phyloP scores from a whole-genome alignment of 2,113 vertebrate species.

The Sorex araneus region DNA sequence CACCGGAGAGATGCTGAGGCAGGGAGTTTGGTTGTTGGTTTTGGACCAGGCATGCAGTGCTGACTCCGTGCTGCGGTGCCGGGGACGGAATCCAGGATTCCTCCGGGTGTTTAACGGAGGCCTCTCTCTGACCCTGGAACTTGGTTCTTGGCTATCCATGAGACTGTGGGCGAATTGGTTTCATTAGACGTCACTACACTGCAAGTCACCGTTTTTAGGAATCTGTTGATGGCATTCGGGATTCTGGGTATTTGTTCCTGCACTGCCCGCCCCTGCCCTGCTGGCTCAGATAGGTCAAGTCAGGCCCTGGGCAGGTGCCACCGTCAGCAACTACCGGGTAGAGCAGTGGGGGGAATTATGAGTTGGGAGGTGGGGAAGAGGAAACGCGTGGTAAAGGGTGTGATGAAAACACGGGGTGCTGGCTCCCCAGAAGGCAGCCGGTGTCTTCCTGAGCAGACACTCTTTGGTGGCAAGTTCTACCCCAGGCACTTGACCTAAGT shows the following conservation, averaged over 20 bases:
- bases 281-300: not conserved
- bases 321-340: not conserved
- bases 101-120: too few relatives aligned
- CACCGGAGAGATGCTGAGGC: too few relatives aligned
- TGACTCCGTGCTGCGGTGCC: too few relatives aligned
- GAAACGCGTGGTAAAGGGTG: not conserved
- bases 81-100: too few relatives aligned
- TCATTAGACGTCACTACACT: not conserved
- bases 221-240: not conserved
- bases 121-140: not conserved
- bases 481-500: slow-evolving; percentile 7
- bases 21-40: too few relatives aligned
- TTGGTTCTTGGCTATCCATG: not conserved
- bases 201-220: not conserved
- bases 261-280: not conserved
- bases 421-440: not conserved
- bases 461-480: not conserved
- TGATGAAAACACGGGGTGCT: not conserved
- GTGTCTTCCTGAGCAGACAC: not conserved
- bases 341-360: not conserved
- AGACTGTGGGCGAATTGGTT: not conserved
- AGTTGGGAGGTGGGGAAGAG: not conserved
- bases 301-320: not conserved
- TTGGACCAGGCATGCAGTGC: too few relatives aligned
- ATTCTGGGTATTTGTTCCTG: not conserved